Evolutionary conservation across 2,113 vertebrate species (phyloP).

Genomic region (Pseudorectes ferrugineus): DNA sequence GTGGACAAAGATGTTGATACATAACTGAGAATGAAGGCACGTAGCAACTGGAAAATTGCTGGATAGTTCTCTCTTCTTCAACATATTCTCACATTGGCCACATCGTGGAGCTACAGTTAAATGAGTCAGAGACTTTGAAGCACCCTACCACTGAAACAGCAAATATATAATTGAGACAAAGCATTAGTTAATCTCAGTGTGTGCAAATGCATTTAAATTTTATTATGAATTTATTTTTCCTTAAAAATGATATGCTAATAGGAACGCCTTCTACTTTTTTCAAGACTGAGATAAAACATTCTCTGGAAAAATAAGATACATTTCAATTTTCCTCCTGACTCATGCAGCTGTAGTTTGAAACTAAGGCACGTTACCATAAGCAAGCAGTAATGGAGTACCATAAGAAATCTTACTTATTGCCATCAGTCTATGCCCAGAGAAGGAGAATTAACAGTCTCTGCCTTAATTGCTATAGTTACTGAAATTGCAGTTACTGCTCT

Average conservation of each 20-base stretch:
- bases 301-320: not conserved
- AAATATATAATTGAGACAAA: not conserved
- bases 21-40: not conserved
- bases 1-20: not conserved
- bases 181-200: not conserved
- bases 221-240: not conserved
- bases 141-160: not conserved
- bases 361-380: not conserved
- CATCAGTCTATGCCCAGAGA: not conserved
- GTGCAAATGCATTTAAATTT: not conserved
- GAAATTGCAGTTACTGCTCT: not conserved
- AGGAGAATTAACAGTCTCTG: not conserved
- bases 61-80: not conserved
- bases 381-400: not conserved
- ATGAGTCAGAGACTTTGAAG: not conserved
- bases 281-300: not conserved
- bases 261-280: not conserved
- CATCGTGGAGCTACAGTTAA: constrained; percentile 58
- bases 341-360: not conserved
- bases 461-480: not conserved
- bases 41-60: not conserved
- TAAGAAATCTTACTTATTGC: not conserved
- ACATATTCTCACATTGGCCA: constrained; percentile 24
- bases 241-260: not conserved
- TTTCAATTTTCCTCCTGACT: not conserved